Conservation (phyloP, 2,113 vertebrate genomes). For the Daphoenositta chrysoptera region DNA sequence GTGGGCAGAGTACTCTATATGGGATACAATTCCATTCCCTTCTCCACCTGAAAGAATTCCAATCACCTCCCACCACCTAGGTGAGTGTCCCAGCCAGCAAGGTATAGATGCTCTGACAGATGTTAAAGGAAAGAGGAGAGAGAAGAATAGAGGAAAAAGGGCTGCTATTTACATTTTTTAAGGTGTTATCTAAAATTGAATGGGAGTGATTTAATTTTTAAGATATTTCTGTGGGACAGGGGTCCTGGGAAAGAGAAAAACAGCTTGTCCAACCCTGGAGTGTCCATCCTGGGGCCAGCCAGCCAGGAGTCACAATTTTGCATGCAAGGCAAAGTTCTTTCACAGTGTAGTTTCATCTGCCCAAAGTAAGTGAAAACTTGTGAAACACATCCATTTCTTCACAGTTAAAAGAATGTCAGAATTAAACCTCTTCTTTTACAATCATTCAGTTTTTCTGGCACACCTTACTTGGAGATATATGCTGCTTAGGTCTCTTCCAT, state of each 20-base stretch:
- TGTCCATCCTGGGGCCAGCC: neutral
- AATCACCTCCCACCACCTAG: neutral
- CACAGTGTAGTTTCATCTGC: neutral
- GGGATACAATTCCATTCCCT: neutral
- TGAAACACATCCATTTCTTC: neutral
- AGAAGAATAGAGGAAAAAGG: neutral
- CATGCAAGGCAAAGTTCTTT: neutral
- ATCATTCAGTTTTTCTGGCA: neutral
- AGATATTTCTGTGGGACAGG: neutral
- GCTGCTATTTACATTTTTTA: neutral
- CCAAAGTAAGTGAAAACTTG: neutral
- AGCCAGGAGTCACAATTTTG: neutral
- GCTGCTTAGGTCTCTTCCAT: neutral
- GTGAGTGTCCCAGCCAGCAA: neutral
- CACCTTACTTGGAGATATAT: neutral
- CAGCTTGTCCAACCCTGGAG: neutral
- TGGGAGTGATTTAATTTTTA: neutral
- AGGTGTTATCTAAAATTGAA: neutral
- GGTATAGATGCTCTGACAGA: neutral
- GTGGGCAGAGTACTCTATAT: fast-evolving
- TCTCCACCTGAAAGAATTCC: neutral
- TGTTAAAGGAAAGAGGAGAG: neutral
- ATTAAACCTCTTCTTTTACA: neutral
- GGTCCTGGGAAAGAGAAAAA: neutral
- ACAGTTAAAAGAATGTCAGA: neutral